phyloP scores from a whole-genome alignment of 2,113 vertebrate genomes.

The Mustela nigripes region DNA sequence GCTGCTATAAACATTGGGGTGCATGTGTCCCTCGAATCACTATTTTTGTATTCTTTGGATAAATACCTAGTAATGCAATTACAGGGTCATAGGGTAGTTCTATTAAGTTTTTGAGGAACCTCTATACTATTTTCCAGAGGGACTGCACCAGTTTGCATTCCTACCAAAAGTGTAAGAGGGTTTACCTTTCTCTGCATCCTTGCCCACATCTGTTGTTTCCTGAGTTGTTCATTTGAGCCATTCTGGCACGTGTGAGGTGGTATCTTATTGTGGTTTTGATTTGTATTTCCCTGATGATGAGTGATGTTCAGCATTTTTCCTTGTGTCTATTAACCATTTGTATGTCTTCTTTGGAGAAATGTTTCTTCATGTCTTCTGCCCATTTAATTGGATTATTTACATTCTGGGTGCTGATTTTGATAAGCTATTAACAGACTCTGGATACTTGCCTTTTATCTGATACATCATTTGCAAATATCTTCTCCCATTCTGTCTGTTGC shows the following conservation, averaged over 20 bases:
- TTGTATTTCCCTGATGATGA: not conserved
- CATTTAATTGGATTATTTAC: not conserved
- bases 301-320: not conserved
- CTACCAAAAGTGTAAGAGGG: not conserved
- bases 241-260: not conserved
- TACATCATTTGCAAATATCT: not conserved
- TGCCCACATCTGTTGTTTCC: not conserved
- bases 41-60: not conserved
- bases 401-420: not conserved
- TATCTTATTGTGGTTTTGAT: not conserved
- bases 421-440: not conserved
- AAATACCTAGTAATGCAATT: not conserved
- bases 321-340: not conserved
- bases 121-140: not conserved
- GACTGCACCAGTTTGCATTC: not conserved
- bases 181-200: not conserved
- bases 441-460: not conserved
- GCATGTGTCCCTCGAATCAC: not conserved
- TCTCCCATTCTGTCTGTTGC: not conserved
- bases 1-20: not conserved
- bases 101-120: not conserved
- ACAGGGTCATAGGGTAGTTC: not conserved
- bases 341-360: not conserved
- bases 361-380: not conserved
- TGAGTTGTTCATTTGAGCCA: not conserved